Conservation (phyloP, 2,888 invertebrate species). For the Molorchus minor region DNA sequence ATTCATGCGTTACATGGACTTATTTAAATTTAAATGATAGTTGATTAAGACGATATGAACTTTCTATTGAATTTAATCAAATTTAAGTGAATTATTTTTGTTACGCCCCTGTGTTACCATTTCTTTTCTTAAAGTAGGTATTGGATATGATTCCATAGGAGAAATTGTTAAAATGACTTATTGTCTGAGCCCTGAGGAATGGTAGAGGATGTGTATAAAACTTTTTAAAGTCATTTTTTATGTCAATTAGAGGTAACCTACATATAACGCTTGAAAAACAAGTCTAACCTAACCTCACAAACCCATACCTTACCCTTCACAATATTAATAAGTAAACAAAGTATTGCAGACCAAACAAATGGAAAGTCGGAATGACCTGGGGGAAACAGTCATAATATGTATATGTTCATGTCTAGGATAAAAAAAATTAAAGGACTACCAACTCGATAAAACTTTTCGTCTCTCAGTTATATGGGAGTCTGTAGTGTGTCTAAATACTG, state of each 20-base stretch:
- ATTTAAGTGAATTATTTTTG: constrained; percentile 23
- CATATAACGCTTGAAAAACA: no score
- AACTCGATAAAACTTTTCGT: constrained; percentile 1
- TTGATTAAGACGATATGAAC: constrained; percentile 31
- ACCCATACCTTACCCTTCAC: no score
- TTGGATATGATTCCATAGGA: constrained; percentile 28
- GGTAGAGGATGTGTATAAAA: constrained; percentile 8
- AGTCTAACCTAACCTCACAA: no score
- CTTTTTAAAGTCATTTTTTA: no score
- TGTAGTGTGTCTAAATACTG: background rate
- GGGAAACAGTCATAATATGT: background rate
- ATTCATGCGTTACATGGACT: constrained; percentile 10
- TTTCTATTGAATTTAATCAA: constrained; percentile 33
- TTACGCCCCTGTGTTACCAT: constrained; percentile 31
- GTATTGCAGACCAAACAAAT: background rate
- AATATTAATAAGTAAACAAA: background rate
- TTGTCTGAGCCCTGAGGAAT: background rate
- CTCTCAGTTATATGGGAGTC: constrained; percentile 1
- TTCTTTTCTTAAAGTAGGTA: constrained; percentile 29
- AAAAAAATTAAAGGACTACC: constrained; percentile 1
- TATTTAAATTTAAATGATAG: constrained; percentile 29
- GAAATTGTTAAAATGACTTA: constrained; percentile 27
- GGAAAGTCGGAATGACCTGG: background rate
- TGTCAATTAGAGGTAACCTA: no score
- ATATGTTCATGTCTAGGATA: background rate